Base-by-base conservation (phyloP, 2,113 vertebrate species). In the Tragelaphus buxtoni region DNA sequence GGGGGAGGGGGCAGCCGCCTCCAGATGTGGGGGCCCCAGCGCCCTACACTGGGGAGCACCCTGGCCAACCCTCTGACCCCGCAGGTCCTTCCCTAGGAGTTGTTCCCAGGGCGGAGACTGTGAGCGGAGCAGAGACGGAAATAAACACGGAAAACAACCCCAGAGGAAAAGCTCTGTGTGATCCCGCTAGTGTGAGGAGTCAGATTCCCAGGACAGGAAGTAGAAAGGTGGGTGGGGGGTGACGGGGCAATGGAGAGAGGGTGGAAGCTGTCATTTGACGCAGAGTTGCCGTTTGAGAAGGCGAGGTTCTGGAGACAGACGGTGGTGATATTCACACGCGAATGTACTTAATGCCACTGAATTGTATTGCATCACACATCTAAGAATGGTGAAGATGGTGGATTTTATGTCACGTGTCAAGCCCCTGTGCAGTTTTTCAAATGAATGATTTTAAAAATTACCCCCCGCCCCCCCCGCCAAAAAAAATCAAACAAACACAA, bases 221-320 rank as follows among this genome's bases (percentile, higher is more conserved):
- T 17, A 9, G 77, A 3, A 28, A 35, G 30, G 2, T 10, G 5
- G 35, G 17, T 1, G 28, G 1, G 6, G 22, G 5, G 1, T 12
- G 9, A 32, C 0, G 0, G 45, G 32, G 63, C 55, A 0, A 2
- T 2, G 26, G n/a, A 0, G 13, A 39, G 3, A 16, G 17, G 35
- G 3, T 2, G 24, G 17, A 4, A 24, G 8, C 9, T 28, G 1
- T 24, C 2, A 32, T 53, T 28, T 30, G 9, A 9, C 0, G 11
- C 18, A 18, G 69, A 55, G 53, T 9, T 24, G 60, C 20, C 2
- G 0, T 9, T 9, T 12, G 28, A 17, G 26, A 61, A 14, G 32
- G 14, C 5, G 30, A 32, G 3, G 39, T 76, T 53, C 39, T 12
- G 10, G 91, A n/a, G 58, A 26, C 0, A 7, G 39, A 56, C 0